These are phyloP conservation scores for Mastomys natalensis DNA, from an alignment of 2,113 vertebrate genomes.

Conservation along the genomic window DNA sequence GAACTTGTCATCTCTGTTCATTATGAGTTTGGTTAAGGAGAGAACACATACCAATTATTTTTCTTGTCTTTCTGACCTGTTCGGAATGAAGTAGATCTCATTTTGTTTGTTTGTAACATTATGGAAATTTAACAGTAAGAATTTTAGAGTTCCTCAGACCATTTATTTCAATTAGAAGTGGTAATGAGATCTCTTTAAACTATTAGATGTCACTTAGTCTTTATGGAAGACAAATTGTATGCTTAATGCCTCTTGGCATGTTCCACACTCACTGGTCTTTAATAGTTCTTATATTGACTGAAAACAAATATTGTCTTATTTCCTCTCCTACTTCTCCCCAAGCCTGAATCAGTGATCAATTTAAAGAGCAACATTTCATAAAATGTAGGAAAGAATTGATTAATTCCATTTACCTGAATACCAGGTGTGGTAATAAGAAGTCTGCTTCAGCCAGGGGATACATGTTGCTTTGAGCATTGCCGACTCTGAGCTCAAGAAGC, in stretches of 20 bases:
- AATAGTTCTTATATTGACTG: conserved; percentile 76
- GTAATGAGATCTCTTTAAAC: conserved; percentile 86
- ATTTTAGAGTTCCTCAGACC: conserved; percentile 74
- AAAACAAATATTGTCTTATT: conserved; percentile 55
- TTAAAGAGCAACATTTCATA: conserved; percentile 45
- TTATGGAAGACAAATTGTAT: conserved; percentile 80
- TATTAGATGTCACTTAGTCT: conserved; percentile 87
- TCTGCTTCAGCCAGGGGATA: not conserved
- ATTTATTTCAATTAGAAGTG: conserved; percentile 86
- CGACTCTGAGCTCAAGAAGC: not conserved
- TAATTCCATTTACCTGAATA: not conserved
- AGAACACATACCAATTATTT: not conserved
- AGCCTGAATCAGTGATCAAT: conserved; percentile 58
- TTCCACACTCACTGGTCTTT: conserved; percentile 64
- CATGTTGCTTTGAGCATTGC: not conserved
- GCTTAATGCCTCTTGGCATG: conserved; percentile 79
- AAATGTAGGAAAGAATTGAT: conserved; percentile 18
- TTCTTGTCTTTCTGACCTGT: conserved; percentile 32
- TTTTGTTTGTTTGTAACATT: conserved; percentile 77
- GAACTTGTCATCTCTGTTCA: not conserved
- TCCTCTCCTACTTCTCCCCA: not conserved
- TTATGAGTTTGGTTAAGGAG: conserved; percentile 17
- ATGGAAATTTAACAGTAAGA: conserved; percentile 72
- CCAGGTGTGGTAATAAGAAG: not conserved
- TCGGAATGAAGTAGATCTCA: conserved; percentile 50